These are phyloP conservation scores for Atractosteus spatula DNA, from an alignment of 2,113 vertebrate genomes.

Conservation along the genomic window DNA sequence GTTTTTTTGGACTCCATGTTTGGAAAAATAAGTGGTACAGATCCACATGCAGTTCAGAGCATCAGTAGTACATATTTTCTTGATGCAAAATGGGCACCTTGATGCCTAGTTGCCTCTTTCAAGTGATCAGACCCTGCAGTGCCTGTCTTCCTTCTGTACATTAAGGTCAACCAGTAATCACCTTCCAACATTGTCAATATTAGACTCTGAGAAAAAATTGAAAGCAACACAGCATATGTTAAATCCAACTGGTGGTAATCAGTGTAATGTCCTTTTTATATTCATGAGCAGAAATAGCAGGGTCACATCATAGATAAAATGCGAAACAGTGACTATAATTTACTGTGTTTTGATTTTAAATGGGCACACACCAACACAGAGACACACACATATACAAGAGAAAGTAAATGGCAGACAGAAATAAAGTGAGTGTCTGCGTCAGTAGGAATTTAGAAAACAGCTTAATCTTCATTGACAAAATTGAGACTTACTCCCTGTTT, in stretches of 20 bases:
- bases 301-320: conserved; percentile 21
- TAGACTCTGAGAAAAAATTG: conserved; percentile 16
- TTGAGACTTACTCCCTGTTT: background rate
- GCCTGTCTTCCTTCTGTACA: conserved; percentile 8
- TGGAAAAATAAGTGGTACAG: background rate
- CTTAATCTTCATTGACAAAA: conserved; percentile 10
- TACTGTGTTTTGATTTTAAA: conserved; percentile 11
- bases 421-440: background rate
- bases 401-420: background rate
- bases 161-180: conserved; percentile 18
- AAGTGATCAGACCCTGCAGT: conserved; percentile 2
- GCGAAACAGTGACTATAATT: background rate
- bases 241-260: conserved; percentile 19
- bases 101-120: background rate
- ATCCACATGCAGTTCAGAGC: background rate
- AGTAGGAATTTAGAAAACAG: background rate
- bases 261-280: conserved; percentile 22
- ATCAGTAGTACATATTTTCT: background rate
- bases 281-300: conserved; percentile 22
- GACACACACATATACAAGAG: background rate
- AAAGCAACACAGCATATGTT: conserved; percentile 10
- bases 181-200: conserved; percentile 12
- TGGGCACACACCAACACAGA: background rate
- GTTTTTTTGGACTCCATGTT: too few species aligned
- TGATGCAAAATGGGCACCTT: background rate